Evolutionary conservation across 2,113 vertebrate species (phyloP).

Genomic region (Cheilinus undulatus): DNA sequence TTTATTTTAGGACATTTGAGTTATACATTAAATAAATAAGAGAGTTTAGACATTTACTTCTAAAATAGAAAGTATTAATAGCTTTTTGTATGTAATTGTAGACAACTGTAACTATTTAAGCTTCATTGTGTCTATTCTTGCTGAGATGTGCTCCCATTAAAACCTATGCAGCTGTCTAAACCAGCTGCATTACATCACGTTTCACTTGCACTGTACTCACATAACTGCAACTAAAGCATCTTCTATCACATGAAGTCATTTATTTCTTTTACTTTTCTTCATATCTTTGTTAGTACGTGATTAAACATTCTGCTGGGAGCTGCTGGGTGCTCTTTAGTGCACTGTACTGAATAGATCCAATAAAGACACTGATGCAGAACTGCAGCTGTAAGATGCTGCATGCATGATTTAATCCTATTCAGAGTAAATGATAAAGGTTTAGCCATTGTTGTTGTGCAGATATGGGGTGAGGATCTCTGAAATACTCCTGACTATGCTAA

Average conservation of each 20-base stretch:
- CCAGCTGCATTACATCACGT: conserved; percentile 9
- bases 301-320: conserved; percentile 13
- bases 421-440: not conserved
- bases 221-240: not conserved
- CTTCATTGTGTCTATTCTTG: conserved; percentile 11
- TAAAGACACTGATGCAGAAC: conserved; percentile 1
- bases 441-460: not conserved
- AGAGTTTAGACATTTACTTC: no score
- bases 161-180: conserved; percentile 31
- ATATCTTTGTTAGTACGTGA: not conserved
- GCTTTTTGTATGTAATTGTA: no score
- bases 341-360: conserved; percentile 1
- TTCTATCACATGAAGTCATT: not conserved
- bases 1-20: no score
- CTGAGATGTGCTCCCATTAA: conserved; percentile 14
- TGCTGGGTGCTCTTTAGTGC: not conserved
- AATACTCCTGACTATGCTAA: not conserved
- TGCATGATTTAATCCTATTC: not conserved
- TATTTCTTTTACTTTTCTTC: conserved; percentile 3
- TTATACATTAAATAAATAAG: no score
- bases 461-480: not conserved
- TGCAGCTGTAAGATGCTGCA: conserved; percentile 15
- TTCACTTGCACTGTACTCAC: conserved; percentile 14
- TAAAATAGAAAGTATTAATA: no score
- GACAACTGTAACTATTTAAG: not conserved